Conservation (phyloP, 2,113 vertebrate species). For the Rhinoptilus africanus region DNA sequence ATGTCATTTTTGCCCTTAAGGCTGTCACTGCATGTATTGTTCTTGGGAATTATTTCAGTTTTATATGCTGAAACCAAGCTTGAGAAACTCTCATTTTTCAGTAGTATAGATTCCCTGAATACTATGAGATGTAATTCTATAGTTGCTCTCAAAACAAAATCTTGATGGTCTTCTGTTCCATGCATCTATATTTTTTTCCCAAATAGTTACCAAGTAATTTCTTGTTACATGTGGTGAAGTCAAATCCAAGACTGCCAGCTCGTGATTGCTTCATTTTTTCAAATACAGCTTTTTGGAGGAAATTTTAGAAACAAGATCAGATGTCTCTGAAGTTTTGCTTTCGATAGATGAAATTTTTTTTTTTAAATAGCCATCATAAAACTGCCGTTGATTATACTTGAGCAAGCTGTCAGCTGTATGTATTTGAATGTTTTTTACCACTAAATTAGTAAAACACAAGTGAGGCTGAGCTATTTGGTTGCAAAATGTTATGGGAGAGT, state of each 20-base stretch:
- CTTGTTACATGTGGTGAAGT: not conserved
- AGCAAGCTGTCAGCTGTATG: not conserved
- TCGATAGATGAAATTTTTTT: not conserved
- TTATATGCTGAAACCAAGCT: not conserved
- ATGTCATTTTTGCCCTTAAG: not conserved
- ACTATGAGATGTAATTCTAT: not conserved
- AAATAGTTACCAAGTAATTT: slow-evolving; percentile 1
- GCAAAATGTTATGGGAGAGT: not conserved
- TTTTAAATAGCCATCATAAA: not conserved
- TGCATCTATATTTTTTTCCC: not conserved
- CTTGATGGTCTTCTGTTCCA: not conserved
- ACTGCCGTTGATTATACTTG: not conserved
- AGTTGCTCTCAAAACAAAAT: not conserved
- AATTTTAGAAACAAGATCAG: not conserved
- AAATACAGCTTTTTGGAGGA: not conserved
- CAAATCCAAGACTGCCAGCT: not conserved
- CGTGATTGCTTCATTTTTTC: not conserved
- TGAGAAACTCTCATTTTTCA: not conserved
- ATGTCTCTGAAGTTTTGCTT: not conserved
- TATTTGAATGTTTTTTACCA: not conserved
- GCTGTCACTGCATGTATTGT: not conserved
- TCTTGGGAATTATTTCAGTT: not conserved
- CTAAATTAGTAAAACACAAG: not conserved
- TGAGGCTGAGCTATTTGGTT: not conserved
- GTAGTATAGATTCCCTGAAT: not conserved